Base-by-base conservation (phyloP, 1,140 invertebrate species). In the Stenopsyche tienmushanensis region DNA sequence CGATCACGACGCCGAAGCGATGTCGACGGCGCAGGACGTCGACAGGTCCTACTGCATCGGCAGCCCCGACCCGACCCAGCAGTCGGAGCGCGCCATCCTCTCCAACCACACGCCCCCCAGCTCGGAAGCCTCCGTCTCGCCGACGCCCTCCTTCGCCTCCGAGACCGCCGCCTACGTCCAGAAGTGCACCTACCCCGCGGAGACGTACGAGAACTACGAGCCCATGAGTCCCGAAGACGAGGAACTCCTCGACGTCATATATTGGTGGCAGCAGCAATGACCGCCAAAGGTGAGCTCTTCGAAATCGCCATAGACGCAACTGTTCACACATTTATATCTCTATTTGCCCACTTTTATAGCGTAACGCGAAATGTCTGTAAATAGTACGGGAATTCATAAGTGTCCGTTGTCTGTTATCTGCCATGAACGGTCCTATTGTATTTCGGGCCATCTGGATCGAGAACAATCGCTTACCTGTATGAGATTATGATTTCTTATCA, bases 151-250 rank as follows among this genome's bases (percentile, higher is more conserved):
- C 18, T 86, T 89, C 66, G 84, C 86, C 9, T 92, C 90, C 1
- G 92, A 93, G 73, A 82, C 89, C 88, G 21, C 86, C 86, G 8
- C 79, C 77, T 81, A 78, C 70, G 76, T 75, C 57, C 71, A 78
- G 79, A 70, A 75, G 76, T 50, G 20, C 71, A 71, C 44, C 72
- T 72, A 77, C 75, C n/a, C n/a, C 72, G 76, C 83, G n/a, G 86
- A 89, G 57, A 80, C 82, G 63, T 88, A 88, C 73, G 88, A 91
- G 71, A 88, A 86, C 73, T 91, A 91, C 73, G 88, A 91, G 66
- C 86, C 90, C 0, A 88, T 92, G 80, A 92, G 90, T 73, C 89
- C 90, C 15, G 92, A 94, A 75, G 94, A 96, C 76, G 93, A 95
- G 76, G 92, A 95, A 72, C 83, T 96, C 1, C 83, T 96, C 26